Conservation (phyloP, 2,113 vertebrate genomes). For the Myrmophylax atrothorax region DNA sequence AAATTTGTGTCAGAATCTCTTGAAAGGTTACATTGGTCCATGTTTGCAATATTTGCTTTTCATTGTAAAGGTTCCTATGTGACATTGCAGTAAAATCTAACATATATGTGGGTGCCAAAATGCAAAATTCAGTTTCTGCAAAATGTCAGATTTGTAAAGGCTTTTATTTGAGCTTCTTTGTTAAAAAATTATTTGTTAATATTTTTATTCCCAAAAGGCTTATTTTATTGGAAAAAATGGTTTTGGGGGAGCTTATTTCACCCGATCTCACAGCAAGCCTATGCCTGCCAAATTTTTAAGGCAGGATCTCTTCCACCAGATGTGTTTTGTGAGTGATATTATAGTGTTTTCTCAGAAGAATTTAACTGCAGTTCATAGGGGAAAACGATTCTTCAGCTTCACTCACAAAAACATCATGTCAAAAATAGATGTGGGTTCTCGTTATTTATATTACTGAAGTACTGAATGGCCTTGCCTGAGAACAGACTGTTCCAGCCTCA, state of each 20-base stretch:
- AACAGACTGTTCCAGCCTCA: background rate
- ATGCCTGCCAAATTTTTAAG: background rate
- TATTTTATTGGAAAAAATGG: background rate
- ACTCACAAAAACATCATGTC: background rate
- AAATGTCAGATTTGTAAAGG: background rate
- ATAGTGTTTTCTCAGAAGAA: background rate
- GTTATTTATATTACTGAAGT: slow-evolving; percentile 32
- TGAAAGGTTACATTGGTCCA: background rate
- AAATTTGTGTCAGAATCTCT: background rate
- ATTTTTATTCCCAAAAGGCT: background rate
- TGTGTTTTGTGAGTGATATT: background rate
- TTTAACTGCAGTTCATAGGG: background rate
- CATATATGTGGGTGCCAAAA: background rate
- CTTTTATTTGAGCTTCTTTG: background rate
- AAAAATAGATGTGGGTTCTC: slow-evolving; percentile 23
- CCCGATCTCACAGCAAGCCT: background rate
- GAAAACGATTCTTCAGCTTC: background rate
- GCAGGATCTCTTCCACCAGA: background rate
- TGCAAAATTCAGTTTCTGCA: background rate
- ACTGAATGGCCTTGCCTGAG: slow-evolving; percentile 1
- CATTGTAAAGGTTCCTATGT: fast-evolving
- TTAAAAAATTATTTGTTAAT: background rate
- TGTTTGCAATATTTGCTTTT: background rate
- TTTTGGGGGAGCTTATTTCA: background rate
- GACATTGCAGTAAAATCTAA: background rate